Conservation (phyloP, 2,113 vertebrate species). For the Australoheros scitulus region DNA sequence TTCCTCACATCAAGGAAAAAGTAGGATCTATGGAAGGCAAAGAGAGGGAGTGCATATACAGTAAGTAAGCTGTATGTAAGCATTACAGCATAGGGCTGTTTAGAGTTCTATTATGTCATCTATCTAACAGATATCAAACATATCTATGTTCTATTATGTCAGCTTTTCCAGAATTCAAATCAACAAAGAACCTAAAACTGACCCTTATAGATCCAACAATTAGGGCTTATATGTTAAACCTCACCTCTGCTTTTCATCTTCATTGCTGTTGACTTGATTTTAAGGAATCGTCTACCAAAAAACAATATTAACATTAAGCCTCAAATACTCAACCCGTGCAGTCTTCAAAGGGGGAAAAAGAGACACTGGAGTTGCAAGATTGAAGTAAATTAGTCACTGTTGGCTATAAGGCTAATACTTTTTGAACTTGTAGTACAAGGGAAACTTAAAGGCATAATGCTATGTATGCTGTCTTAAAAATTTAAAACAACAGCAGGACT, state of each 20-base stretch:
- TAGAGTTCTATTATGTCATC: background rate
- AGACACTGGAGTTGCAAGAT: no score
- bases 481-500: no score
- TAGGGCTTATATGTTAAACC: background rate
- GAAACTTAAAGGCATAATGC: no score
- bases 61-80: background rate
- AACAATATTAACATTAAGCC: no score
- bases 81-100: background rate
- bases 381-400: no score
- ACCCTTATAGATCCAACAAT: background rate
- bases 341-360: background rate
- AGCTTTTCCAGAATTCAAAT: constrained; percentile 4
- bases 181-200: constrained; percentile 14
- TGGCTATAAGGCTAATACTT: no score
- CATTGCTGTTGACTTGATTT: background rate
- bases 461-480: no score
- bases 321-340: background rate
- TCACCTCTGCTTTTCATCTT: background rate
- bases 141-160: background rate
- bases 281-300: background rate
- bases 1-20: background rate
- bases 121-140: no score
- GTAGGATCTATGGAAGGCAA: background rate
- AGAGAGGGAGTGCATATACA: background rate
- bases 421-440: no score